Base-by-base conservation (phyloP, 1,140 invertebrate genomes). In the Oscheius sp. region DNA sequence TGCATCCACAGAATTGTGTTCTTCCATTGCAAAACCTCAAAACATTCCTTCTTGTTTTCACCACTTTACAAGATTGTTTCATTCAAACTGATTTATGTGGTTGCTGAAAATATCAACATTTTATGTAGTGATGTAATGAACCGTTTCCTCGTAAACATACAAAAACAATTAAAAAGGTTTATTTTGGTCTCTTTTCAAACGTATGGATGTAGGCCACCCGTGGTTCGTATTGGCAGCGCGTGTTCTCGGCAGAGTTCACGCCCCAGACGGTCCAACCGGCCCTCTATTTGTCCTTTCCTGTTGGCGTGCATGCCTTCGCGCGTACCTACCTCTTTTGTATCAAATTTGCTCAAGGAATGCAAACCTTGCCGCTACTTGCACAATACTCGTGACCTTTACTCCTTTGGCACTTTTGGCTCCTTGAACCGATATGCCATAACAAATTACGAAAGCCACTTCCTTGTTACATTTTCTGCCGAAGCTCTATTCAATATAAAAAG, bases 181-280 rank as follows among this genome's bases (percentile, higher is more conserved):
- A n/a, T n/a, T n/a, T n/a, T n/a, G n/a, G n/a, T n/a, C n/a, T n/a
- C n/a, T n/a, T n/a, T n/a, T n/a, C n/a, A n/a, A n/a, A n/a, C n/a
- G n/a, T n/a, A n/a, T n/a, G n/a, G n/a, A n/a, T n/a, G n/a, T n/a
- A n/a, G n/a, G n/a, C n/a, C 10, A n/a, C 38, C n/a, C 38, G 10
- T 42, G 10, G 38, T 42, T 42, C 10, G 38, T 42, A 10, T n/a
- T 42, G 10, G 10, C 38, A 42, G n/a, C n/a, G n/a, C n/a, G 38
- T 55, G 49, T 55, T 55, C 49, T 15, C 28, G 49, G 49, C 49
- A 55, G 23, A 55, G 49, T 55, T 55, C 49, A 55, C 49, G 49
- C 49, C 49, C 7, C 49, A 55, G 49, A 55, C 49, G n/a, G 49
- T 55, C 49, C 49, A 55, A 55, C 49, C 49, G 49, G 49, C 49